Percentiles rank a stretch among this genome's conserved stretches.
phyloP scores from a whole-genome alignment of 2,113 vertebrate species.

The Tricholaema leucomelas region DNA sequence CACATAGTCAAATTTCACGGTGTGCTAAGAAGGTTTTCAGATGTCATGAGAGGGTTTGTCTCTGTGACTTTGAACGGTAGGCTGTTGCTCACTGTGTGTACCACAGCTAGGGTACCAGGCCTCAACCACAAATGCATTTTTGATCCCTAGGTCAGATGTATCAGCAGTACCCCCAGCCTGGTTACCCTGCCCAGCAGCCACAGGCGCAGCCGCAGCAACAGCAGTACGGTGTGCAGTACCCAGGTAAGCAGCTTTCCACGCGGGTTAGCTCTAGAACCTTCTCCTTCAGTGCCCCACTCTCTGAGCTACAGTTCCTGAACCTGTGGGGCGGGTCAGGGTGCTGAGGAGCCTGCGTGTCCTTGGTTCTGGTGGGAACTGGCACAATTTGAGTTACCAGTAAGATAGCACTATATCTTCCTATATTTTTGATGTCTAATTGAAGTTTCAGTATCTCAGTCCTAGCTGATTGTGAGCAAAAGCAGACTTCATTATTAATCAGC shows the following conservation, averaged over 20 bases:
- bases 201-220: constrained; percentile 82
- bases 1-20: background rate
- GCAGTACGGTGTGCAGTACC: constrained; percentile 93
- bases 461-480: background rate
- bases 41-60: background rate
- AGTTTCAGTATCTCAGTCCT: background rate
- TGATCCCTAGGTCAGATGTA: constrained; percentile 89
- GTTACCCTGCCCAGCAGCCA: constrained; percentile 88
- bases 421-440: background rate
- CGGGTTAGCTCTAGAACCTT: background rate
- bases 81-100: background rate
- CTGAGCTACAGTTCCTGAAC: background rate
- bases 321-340: background rate
- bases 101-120: background rate
- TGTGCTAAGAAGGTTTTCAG: background rate
- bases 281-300: background rate
- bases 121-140: background rate
- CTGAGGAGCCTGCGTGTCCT: background rate
- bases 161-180: constrained; percentile 92
- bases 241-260: constrained; percentile 81
- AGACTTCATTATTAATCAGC: background rate
- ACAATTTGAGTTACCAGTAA: background rate
- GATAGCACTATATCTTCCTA: background rate
- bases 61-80: background rate
- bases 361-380: background rate